A percentile compares a stretch with the other conserved stretches of the same genome.
phyloP scores from a whole-genome alignment of 2,113 vertebrate species.

The Prionailurus bengalensis region DNA sequence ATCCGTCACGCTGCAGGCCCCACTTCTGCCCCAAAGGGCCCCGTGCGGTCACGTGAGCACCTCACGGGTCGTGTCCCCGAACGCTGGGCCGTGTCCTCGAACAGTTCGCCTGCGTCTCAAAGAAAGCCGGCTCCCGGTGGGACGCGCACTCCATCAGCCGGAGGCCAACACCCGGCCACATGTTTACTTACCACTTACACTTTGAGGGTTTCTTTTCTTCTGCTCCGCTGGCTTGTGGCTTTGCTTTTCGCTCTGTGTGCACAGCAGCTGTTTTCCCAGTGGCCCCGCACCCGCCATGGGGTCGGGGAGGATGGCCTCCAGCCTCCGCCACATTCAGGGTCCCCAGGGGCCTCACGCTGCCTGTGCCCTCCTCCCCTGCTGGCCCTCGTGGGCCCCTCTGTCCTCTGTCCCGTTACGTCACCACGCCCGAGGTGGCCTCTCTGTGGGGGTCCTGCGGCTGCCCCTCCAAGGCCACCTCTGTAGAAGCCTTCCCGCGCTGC shows the following conservation, averaged over 20 bases:
- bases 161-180: accelerated
- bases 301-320: accelerated
- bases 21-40: not conserved
- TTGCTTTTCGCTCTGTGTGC: not conserved
- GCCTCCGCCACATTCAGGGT: accelerated
- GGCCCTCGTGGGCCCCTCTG: accelerated
- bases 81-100: not conserved
- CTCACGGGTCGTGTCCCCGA: accelerated
- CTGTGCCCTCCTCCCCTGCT: not conserved
- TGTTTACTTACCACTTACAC: not conserved
- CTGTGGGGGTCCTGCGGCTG: not conserved
- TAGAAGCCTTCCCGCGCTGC: not conserved
- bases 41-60: not conserved
- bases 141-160: accelerated
- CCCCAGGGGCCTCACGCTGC: not conserved
- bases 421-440: not conserved
- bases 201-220: not conserved
- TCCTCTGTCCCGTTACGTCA: not conserved
- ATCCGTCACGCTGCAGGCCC: too few relatives aligned
- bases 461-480: not conserved
- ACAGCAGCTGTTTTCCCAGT: not conserved
- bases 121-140: not conserved
- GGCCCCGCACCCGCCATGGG: accelerated
- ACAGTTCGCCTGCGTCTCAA: not conserved
- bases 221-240: not conserved